Evolutionary conservation across 2,113 vertebrate genomes (phyloP).

Genomic region (Antechinus stuartii): DNA sequence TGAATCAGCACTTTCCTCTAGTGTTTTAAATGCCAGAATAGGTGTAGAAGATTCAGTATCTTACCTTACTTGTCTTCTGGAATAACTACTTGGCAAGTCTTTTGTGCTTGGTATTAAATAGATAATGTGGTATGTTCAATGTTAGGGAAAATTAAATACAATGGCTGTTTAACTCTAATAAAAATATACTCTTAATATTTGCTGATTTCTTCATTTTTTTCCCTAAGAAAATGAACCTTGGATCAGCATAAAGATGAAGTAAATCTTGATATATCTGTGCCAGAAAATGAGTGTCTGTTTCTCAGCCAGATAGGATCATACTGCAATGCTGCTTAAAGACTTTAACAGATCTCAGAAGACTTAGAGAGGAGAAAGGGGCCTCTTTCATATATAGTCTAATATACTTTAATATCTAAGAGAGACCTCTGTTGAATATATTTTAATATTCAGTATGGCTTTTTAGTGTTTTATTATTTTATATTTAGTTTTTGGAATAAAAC

Average conservation of each 20-base stretch:
- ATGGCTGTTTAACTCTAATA: conserved; percentile 55
- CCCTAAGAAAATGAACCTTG: conserved; percentile 39
- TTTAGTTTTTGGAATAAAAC: no score
- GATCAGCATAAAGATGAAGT: conserved; percentile 54
- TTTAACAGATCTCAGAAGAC: conserved; percentile 40
- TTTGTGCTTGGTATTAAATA: conserved; percentile 57
- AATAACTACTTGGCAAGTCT: conserved; percentile 44
- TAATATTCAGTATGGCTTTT: background rate
- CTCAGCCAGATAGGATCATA: conserved; percentile 44
- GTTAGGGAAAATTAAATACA: conserved; percentile 69
- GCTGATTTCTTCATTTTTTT: conserved; percentile 62
- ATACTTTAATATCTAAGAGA: no score
- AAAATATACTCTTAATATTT: conserved; percentile 60
- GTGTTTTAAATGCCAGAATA: background rate
- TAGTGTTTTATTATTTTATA: no score
- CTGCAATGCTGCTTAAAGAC: conserved; percentile 31
- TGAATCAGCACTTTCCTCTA: conserved; percentile 24
- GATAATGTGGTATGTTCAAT: conserved; percentile 41
- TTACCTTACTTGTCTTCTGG: conserved; percentile 14
- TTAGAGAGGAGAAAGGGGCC: background rate
- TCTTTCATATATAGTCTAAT: background rate
- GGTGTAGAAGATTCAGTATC: background rate
- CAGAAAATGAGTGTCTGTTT: conserved; percentile 49
- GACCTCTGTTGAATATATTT: background rate
- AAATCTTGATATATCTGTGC: conserved; percentile 6